phyloP scores from a whole-genome alignment of 2,797 vertebrate species.

The Xiphophorus birchmanni region DNA sequence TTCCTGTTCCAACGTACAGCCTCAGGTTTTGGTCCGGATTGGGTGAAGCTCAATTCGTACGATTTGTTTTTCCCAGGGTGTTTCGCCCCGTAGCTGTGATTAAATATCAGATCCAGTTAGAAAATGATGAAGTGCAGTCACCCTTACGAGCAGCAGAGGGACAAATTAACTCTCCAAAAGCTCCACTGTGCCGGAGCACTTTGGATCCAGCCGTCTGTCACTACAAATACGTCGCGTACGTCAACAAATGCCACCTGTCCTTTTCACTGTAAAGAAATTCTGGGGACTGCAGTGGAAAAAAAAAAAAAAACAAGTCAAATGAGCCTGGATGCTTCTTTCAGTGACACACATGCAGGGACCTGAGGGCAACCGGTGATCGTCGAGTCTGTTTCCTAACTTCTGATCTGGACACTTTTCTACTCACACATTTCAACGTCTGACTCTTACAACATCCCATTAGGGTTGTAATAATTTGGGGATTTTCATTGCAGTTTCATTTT shows the following conservation, averaged over 20 bases:
- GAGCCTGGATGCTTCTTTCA: slow-evolving; percentile 16
- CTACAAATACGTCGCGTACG: slow-evolving; percentile 25
- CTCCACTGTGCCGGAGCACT: slow-evolving; percentile 13
- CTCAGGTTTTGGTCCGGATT: neutral
- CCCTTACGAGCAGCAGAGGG: slow-evolving; percentile 16
- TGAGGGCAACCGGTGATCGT: neutral
- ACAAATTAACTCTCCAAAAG: slow-evolving; percentile 32
- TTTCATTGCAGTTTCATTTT: neutral
- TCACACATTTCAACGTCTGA: neutral
- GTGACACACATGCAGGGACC: neutral
- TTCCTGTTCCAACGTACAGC: neutral
- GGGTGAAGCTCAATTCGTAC: slow-evolving; percentile 4
- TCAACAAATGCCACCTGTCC: slow-evolving; percentile 46
- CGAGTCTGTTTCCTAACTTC: neutral
- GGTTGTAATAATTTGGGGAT: neutral
- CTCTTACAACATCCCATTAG: neutral
- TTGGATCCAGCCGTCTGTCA: slow-evolving; percentile 20
- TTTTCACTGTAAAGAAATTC: slow-evolving; percentile 25
- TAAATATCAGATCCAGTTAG: slow-evolving; percentile 42
- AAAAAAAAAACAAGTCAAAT: slow-evolving; percentile 11
- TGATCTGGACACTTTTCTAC: slow-evolving; percentile 8
- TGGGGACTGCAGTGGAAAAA: slow-evolving; percentile 19
- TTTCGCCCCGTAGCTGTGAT: slow-evolving; percentile 7
- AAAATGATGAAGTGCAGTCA: slow-evolving; percentile 33
- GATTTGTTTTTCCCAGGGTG: slow-evolving; percentile 5